These are phyloP conservation scores for Anguilla japonica DNA, from an alignment of 2,113 vertebrate genomes.

Conservation along the genomic window DNA sequence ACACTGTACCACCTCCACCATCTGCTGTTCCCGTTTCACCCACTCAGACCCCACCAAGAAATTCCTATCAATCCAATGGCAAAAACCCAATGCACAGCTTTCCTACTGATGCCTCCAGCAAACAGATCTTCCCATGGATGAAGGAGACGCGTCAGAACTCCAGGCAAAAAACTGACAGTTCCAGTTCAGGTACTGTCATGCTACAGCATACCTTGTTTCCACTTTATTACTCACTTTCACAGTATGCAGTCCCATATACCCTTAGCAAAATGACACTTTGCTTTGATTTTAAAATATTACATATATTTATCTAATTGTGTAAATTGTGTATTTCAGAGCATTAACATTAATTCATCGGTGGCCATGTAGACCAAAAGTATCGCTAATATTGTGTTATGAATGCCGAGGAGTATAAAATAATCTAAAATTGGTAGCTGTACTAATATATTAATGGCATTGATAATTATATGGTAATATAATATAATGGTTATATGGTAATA, in stretches of 20 bases:
- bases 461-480: not conserved
- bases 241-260: not conserved
- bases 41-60: slow-evolving; percentile 84
- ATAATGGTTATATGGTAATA: too few relatives aligned
- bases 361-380: not conserved
- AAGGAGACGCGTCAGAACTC: slow-evolving; percentile 97
- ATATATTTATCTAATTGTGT: not conserved
- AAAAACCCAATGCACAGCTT: slow-evolving; percentile 83
- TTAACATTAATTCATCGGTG: not conserved
- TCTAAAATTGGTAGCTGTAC: not conserved
- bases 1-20: slow-evolving; percentile 48
- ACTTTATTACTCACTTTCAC: not conserved
- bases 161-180: slow-evolving; percentile 95
- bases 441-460: not conserved
- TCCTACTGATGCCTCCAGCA: slow-evolving; percentile 77
- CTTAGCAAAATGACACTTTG: not conserved
- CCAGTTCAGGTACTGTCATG: slow-evolving; percentile 89
- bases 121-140: slow-evolving; percentile 99
- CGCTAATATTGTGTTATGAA: not conserved
- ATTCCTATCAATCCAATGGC: slow-evolving; percentile 69
- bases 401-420: not conserved
- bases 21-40: slow-evolving; percentile 74
- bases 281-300: not conserved
- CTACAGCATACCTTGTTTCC: not conserved
- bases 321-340: not conserved